Conservation (phyloP, 2,797 vertebrate species). For the Mus minutoides region DNA sequence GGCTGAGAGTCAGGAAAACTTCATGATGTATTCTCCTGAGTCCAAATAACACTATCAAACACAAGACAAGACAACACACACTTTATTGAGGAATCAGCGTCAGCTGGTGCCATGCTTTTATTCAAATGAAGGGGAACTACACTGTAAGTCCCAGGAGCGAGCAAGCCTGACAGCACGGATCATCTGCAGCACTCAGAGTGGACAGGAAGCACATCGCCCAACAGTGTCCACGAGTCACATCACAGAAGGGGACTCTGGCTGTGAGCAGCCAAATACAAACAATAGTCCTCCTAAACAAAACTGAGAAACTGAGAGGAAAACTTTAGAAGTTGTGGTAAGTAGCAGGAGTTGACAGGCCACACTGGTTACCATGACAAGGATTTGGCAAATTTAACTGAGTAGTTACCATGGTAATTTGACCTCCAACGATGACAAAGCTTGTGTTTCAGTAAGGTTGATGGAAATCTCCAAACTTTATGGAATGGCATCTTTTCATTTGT, state of each 20-base stretch:
- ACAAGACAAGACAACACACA: background rate
- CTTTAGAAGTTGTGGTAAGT: constrained; percentile 83
- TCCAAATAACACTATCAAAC: background rate
- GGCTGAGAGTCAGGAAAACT: background rate
- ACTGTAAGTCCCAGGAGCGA: constrained; percentile 85
- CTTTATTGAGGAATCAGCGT: background rate
- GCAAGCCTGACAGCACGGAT: constrained; percentile 90
- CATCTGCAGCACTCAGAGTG: constrained; percentile 86
- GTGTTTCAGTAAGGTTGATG: constrained; percentile 82
- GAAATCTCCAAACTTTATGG: constrained; percentile 83
- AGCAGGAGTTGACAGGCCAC: constrained; percentile 82
- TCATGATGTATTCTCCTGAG: background rate
- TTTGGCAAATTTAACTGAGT: constrained; percentile 86
- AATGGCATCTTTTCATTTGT: constrained; percentile 77
- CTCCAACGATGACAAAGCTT: constrained; percentile 87
- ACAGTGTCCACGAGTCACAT: constrained; percentile 86
- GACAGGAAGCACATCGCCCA: constrained; percentile 88
- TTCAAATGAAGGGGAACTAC: constrained; percentile 88
- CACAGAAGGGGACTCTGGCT: constrained; percentile 88
- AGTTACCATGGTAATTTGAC: constrained; percentile 83
- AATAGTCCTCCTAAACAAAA: constrained; percentile 86
- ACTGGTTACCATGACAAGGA: constrained; percentile 84
- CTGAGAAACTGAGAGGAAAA: constrained; percentile 68
- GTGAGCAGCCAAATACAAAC: constrained; percentile 90
- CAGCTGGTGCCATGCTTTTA: constrained; percentile 90